phyloP scores from a whole-genome alignment of 2,113 vertebrate genomes.

The Prochilodus magdalenae region DNA sequence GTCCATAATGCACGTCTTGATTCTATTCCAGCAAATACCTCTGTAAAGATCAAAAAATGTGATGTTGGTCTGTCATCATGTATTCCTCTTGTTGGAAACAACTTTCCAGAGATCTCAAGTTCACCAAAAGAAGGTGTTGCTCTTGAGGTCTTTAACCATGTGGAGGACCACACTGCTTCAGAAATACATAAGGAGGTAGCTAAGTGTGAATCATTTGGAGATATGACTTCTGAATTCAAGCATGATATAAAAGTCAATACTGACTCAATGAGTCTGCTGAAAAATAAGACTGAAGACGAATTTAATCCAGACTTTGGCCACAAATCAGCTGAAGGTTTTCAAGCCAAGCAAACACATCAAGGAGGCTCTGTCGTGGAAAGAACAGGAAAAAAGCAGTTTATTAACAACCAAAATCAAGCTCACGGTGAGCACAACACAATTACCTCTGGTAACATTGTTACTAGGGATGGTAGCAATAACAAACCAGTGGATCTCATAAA shows the following conservation, averaged over 20 bases:
- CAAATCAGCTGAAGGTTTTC: neutral
- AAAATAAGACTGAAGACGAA: neutral
- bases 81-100: neutral
- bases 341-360: neutral
- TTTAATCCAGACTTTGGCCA: neutral
- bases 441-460: neutral
- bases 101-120: neutral
- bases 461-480: neutral
- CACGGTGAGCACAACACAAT: neutral
- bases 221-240: constrained; percentile 6
- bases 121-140: constrained; percentile 1
- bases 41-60: constrained; percentile 7
- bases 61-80: neutral
- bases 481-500: neutral
- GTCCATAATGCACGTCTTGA: neutral
- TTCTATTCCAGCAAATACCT: neutral
- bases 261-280: neutral
- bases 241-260: neutral
- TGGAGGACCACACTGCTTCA: neutral
- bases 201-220: neutral
- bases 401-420: constrained; percentile 7
- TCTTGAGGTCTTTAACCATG: neutral
- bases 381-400: neutral
- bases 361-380: constrained; percentile 8
- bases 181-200: neutral